A percentile compares a stretch with the other conserved stretches of the same genome.
phyloP scores from a whole-genome alignment of 1,140 invertebrate genomes.

The Proales similis region DNA sequence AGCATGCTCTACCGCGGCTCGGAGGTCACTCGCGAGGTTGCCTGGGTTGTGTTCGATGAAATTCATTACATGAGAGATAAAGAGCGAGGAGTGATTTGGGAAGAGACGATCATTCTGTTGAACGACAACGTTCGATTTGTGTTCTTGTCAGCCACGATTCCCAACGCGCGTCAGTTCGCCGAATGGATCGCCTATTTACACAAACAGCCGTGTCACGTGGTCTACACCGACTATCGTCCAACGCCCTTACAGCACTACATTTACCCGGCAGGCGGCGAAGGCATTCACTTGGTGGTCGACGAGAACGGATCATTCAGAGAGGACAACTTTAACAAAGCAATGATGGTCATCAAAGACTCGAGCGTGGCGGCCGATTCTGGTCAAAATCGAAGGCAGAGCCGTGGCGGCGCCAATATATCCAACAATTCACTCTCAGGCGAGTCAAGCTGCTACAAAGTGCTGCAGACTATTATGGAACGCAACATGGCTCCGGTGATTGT shows the following conservation, averaged over 20 bases:
- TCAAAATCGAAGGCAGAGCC: constrained; percentile 50
- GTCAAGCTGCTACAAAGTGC: constrained; percentile 89
- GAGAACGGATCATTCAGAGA: constrained; percentile 88
- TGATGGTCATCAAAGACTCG: constrained; percentile 68
- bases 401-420: constrained; percentile 58
- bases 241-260: constrained; percentile 96
- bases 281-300: constrained; percentile 89
- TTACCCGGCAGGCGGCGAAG: constrained; percentile 86
- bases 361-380: constrained; percentile 41
- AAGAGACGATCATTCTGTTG: constrained; percentile 93
- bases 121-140: constrained; percentile 98
- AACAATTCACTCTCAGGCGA: constrained; percentile 48
- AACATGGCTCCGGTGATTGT: constrained; percentile 96
- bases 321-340: constrained; percentile 92
- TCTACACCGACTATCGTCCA: constrained; percentile 95
- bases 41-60: constrained; percentile 99
- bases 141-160: constrained; percentile 97
- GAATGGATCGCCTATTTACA: constrained; percentile 97
- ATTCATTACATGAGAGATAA: constrained; percentile 99
- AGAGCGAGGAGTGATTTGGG: constrained; percentile 95
- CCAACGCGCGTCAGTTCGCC: constrained; percentile 91
- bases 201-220: constrained; percentile 87
- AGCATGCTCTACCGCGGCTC: constrained; percentile 98
- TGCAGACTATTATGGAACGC: constrained; percentile 97
- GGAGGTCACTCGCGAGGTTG: constrained; percentile 92